phyloP scores from a whole-genome alignment of 2,888 invertebrate species.

The Eutolmus rufibarbis region DNA sequence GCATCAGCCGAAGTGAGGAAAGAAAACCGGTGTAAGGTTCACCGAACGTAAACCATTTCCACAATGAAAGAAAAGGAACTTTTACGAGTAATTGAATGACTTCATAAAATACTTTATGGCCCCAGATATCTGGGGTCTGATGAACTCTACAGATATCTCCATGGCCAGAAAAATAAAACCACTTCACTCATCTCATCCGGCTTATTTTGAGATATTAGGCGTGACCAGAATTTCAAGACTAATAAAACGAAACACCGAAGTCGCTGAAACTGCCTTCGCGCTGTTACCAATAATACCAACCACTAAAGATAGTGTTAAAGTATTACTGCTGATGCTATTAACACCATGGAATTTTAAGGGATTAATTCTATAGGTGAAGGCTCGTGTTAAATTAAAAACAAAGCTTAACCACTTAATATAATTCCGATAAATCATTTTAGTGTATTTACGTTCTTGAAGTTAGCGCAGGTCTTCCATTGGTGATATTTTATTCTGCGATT shows the following conservation, averaged over 20 bases:
- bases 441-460: too few species aligned
- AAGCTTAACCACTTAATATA: background rate
- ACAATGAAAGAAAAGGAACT: conserved; percentile 8
- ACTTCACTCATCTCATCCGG: background rate
- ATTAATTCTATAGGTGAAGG: background rate
- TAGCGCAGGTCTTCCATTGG: too few species aligned
- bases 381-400: background rate
- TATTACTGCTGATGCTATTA: background rate
- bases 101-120: conserved; percentile 30
- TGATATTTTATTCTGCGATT: too few species aligned
- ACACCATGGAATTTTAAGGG: background rate
- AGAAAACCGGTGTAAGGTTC: background rate
- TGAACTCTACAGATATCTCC: background rate
- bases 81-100: conserved; percentile 38
- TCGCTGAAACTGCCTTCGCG: background rate
- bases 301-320: background rate
- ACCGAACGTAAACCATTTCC: background rate
- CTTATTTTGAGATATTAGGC: background rate
- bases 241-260: background rate
- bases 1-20: background rate
- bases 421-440: too few species aligned
- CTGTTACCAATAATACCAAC: background rate
- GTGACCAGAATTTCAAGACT: background rate
- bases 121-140: background rate
- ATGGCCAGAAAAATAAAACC: background rate